phyloP scores from a whole-genome alignment of 2,113 vertebrate species.

The Pomatorhinus ruficollis region DNA sequence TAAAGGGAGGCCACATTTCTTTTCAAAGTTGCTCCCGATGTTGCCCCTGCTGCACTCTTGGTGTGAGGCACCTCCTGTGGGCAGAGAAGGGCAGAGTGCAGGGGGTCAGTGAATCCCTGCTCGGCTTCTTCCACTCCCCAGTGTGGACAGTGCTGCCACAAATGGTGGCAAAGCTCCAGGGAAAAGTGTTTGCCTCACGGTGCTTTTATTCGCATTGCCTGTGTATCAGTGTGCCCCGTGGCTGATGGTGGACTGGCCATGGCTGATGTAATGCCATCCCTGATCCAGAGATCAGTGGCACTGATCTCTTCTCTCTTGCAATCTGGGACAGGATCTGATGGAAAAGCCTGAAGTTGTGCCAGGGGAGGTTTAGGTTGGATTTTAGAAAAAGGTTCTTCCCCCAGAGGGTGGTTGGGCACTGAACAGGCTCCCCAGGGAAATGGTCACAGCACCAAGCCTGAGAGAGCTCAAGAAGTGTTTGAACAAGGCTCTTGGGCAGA shows the following conservation, averaged over 20 bases:
- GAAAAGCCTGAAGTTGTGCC: background rate
- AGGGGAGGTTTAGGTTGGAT: background rate
- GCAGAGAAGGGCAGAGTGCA: rapidly evolving
- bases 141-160: background rate
- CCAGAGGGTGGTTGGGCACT: rapidly evolving
- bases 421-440: background rate
- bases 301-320: background rate
- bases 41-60: background rate
- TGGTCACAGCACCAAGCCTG: rapidly evolving
- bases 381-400: background rate
- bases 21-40: background rate
- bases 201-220: rapidly evolving
- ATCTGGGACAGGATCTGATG: background rate
- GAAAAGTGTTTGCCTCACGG: background rate
- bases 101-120: background rate
- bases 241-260: rapidly evolving
- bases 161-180: background rate
- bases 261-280: background rate
- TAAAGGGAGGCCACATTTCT: background rate
- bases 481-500: background rate
- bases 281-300: background rate
- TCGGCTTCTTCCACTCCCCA: background rate
- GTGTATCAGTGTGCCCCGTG: rapidly evolving
- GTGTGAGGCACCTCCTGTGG: background rate
- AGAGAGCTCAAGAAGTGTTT: background rate